A percentile compares a stretch with the other conserved stretches of the same genome.
Evolutionary conservation across 2,888 invertebrate genomes (phyloP).

Genomic region (Stenurella melanura): DNA sequence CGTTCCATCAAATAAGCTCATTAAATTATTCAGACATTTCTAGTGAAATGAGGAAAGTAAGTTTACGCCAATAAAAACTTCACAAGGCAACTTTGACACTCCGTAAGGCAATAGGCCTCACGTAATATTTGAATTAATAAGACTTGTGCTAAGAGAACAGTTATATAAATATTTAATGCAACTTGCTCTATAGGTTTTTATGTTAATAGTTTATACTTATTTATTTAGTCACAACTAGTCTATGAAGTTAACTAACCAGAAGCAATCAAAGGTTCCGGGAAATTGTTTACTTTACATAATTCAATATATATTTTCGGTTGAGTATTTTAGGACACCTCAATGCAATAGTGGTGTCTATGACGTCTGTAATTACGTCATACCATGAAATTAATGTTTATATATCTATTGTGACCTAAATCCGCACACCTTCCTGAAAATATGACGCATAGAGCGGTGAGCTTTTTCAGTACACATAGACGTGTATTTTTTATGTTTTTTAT

Average conservation of each 20-base stretch:
- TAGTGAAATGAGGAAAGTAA: no score
- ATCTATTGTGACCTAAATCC: slow-evolving; percentile 1
- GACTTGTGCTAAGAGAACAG: no score
- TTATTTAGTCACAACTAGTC: neutral
- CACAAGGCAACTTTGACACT: no score
- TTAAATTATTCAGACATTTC: no score
- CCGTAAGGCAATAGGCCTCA: no score
- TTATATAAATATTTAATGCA: no score
- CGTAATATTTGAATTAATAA: no score
- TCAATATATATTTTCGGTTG: neutral
- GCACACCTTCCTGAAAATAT: neutral
- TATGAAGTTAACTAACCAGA: slow-evolving; percentile 1
- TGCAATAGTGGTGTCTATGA: slow-evolving; percentile 7
- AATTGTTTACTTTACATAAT: slow-evolving; percentile 1
- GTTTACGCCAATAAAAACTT: no score
- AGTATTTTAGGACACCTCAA: neutral
- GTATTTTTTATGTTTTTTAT: neutral
- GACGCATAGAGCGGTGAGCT: neutral
- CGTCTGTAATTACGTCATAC: neutral
- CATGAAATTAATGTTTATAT: neutral
- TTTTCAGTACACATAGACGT: neutral
- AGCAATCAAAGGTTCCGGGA: neutral
- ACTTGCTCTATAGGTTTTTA: no score
- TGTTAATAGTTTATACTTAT: no score
- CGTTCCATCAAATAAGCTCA: no score